phyloP scores from a whole-genome alignment of 2,888 invertebrate genomes.

The Euzophera pinguis region DNA sequence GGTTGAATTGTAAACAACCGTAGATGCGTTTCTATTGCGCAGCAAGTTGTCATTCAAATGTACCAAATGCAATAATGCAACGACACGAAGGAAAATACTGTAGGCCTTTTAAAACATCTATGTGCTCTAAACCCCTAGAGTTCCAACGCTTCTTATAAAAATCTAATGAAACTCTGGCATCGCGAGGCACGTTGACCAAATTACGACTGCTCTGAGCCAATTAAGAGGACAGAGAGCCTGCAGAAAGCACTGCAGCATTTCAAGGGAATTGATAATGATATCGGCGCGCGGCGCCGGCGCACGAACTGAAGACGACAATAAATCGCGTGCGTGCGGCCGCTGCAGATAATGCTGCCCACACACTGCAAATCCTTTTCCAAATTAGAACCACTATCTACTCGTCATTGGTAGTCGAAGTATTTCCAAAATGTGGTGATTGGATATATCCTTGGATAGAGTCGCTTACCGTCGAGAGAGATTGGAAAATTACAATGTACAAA shows the following conservation, averaged over 20 bases:
- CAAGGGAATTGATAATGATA: slow-evolving; percentile 6
- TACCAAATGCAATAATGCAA: too few relatives aligned
- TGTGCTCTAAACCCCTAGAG: neutral
- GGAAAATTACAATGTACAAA: too few relatives aligned
- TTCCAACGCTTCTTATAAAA: neutral
- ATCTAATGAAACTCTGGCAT: neutral
- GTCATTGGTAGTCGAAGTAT: too few relatives aligned
- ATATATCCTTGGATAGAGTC: too few relatives aligned
- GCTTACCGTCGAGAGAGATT: too few relatives aligned
- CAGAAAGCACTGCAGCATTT: neutral
- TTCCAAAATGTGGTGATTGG: too few relatives aligned
- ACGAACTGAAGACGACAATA: neutral
- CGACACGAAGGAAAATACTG: too few relatives aligned
- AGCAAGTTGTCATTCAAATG: too few relatives aligned
- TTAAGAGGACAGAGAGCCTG: neutral
- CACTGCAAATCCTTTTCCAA: neutral
- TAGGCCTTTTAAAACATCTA: too few relatives aligned
- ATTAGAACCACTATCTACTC: neutral
- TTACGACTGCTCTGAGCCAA: neutral
- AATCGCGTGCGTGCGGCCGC: neutral
- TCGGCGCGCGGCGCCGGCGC: neutral
- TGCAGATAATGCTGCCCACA: neutral
- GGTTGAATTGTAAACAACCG: too few relatives aligned
- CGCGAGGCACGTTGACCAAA: neutral
- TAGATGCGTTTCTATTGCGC: too few relatives aligned